phyloP scores from a whole-genome alignment of 2,888 invertebrate species.

The Ischnura elegans region DNA sequence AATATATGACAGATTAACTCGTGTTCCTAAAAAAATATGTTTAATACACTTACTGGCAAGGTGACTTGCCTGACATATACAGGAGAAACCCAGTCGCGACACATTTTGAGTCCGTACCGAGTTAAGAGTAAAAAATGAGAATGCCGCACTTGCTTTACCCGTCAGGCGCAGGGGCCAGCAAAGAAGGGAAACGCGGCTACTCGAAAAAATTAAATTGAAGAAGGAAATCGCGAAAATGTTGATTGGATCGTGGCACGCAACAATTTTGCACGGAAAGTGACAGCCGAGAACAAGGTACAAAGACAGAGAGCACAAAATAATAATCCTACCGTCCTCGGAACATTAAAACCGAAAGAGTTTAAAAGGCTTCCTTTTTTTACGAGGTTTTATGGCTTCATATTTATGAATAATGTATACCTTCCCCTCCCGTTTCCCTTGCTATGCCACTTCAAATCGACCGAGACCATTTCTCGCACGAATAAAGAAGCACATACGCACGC shows the following conservation, averaged over 20 bases:
- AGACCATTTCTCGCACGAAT: neutral
- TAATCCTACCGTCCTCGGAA: slow-evolving; percentile 28
- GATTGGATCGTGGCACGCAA: slow-evolving; percentile 48
- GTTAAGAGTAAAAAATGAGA: neutral
- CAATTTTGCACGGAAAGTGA: slow-evolving; percentile 9
- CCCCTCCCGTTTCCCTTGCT: neutral
- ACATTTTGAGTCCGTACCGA: neutral
- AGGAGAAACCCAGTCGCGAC: no score
- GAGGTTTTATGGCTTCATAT: slow-evolving; percentile 16
- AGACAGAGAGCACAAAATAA: neutral
- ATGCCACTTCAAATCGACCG: slow-evolving; percentile 21
- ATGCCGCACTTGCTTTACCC: slow-evolving; percentile 1
- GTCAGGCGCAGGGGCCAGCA: no score
- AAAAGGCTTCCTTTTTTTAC: slow-evolving; percentile 31
- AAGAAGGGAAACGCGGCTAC: neutral
- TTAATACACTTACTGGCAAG: no score
- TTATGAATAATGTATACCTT: slow-evolving; percentile 33
- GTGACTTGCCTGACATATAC: no score
- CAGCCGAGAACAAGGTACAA: slow-evolving; percentile 8
- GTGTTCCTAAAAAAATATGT: no score
- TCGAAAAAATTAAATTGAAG: slow-evolving; percentile 19
- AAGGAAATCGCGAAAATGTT: slow-evolving; percentile 30
- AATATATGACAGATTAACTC: no score
- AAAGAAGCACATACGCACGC: neutral
- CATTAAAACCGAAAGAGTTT: slow-evolving; percentile 30